These are phyloP conservation scores for Callimorpha dominula DNA, from an alignment of 2,888 invertebrate species.

Conservation along the genomic window DNA sequence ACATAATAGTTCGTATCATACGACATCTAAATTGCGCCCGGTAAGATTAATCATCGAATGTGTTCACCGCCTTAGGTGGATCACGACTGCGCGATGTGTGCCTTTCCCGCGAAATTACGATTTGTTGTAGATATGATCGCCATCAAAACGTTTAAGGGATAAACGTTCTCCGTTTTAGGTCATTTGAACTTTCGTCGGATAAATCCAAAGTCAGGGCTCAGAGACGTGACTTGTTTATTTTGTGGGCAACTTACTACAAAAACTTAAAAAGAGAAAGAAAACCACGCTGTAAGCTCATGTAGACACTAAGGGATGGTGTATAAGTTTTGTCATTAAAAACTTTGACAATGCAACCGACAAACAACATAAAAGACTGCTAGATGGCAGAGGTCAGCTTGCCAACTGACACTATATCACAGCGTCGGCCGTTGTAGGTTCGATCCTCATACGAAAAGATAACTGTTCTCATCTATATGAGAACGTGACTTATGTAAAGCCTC, in stretches of 20 bases:
- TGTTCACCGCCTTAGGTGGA: constrained; percentile 51
- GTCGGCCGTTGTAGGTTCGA: neutral
- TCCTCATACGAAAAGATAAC: neutral
- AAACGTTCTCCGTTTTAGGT: constrained; percentile 57
- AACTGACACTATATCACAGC: neutral
- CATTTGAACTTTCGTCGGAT: constrained; percentile 48
- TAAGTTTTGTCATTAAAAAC: neutral
- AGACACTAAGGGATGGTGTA: neutral
- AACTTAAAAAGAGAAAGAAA: neutral
- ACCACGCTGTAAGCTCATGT: neutral
- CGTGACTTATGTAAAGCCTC: neutral
- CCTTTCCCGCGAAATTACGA: constrained; percentile 63
- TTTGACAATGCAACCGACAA: neutral
- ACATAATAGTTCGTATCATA: constrained; percentile 22
- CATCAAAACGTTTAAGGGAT: constrained; percentile 63
- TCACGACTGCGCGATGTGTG: constrained; percentile 64
- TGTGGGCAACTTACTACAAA: neutral
- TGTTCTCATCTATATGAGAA: neutral
- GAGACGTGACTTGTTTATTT: constrained; percentile 13
- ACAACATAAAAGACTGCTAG: no score
- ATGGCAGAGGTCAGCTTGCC: no score
- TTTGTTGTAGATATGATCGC: constrained; percentile 61
- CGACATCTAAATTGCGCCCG: constrained; percentile 24
- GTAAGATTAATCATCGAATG: constrained; percentile 34
- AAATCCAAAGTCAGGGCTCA: constrained; percentile 24